Evolutionary conservation across 1,140 invertebrate species (phyloP), one percentile per base, ranked within the genome.

Genomic region (Diachasmimorpha longicaudata): DNA sequence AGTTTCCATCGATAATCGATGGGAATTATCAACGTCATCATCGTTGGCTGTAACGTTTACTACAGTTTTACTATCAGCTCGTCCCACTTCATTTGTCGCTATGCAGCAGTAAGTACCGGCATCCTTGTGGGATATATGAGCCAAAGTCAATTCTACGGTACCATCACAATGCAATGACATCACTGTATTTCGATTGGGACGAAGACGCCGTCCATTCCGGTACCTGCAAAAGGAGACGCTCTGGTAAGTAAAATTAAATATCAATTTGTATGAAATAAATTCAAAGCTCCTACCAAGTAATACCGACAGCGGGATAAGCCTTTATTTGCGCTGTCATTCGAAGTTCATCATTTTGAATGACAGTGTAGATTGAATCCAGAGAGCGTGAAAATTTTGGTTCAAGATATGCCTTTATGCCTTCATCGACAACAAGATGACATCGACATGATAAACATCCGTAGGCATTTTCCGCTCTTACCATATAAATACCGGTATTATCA

Each of bases 81-180:
- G 90, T 36, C 97, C 97, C 5, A 97, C 93, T 78, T 94, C 93
- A 86, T 98, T 98, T 8, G 92, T 93, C 1, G 96, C 97, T 0
- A 93, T 92, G 78, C 96, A 97, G 0, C 92, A 93, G 85, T 98
- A 99, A n/a, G 93, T 90, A 13, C 97, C 97, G 3, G 93, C 93
- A 86, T 98, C 97, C 23, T 92, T 86, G 0, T 82, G 63, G 0
- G 91, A 93, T 0, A 94, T 90, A 21, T 91, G 89, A 6, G 91
- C 90, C 68, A 97, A 90, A 3, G 93, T 91, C 5, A 97, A 88
- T 81, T 95, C 93, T 4, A 95, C 92, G 21, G 91, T 91, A 0
- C 96, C 96, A 78, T 97, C 96, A 48, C 93, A 90, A 77, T 94
- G 93, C 44, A 96, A 87, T 0, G 93, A 94, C 90, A 95, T 94